Evolutionary conservation across 2,888 invertebrate genomes (phyloP).

Genomic region (Aquatica leii): DNA sequence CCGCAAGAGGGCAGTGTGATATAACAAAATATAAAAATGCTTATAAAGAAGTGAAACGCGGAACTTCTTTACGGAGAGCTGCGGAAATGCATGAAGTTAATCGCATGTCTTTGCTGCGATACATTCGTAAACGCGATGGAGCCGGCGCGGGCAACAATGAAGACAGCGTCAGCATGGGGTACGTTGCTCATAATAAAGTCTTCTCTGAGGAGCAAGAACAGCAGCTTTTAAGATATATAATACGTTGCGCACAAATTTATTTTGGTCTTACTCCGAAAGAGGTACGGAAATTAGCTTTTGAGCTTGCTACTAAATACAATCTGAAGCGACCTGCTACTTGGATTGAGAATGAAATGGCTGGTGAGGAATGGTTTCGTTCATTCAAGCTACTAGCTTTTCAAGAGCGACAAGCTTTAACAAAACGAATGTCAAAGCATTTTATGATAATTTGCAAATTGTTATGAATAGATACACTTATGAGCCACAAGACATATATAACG

Average conservation of each 20-base stretch:
- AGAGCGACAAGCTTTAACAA: too few relatives aligned
- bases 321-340: too few relatives aligned
- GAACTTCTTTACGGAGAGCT: constrained; percentile 15
- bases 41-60: constrained; percentile 15
- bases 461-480: too few relatives aligned
- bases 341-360: neutral
- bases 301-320: too few relatives aligned
- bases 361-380: constrained; percentile 10
- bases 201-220: neutral
- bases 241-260: neutral
- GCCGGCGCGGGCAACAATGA: neutral
- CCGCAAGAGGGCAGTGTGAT: constrained; percentile 1
- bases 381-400: constrained; percentile 35
- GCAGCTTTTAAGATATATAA: neutral
- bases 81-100: too few relatives aligned
- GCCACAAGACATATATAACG: too few relatives aligned
- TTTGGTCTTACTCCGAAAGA: too few relatives aligned
- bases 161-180: too few relatives aligned
- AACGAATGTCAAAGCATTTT: constrained; percentile 35
- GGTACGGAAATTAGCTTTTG: too few relatives aligned
- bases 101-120: constrained; percentile 10
- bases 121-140: constrained; percentile 12
- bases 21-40: constrained; percentile 4
- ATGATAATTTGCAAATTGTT: constrained; percentile 41
- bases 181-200: constrained; percentile 1